Evolutionary conservation across 2,113 vertebrate species (phyloP).

Genomic region (Lepisosteus osseus): DNA sequence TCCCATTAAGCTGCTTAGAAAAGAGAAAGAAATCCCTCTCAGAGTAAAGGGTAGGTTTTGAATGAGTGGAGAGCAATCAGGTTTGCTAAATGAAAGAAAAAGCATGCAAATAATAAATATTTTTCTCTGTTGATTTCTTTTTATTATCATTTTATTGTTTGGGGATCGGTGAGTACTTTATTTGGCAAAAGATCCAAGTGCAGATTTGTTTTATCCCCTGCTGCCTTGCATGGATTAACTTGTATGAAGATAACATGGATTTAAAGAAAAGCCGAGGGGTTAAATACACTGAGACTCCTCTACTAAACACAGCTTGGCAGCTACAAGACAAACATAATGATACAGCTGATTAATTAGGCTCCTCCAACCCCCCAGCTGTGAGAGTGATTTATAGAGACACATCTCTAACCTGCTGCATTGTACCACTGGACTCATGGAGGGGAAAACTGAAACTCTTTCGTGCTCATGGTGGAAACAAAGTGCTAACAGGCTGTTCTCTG

Average conservation of each 20-base stretch:
- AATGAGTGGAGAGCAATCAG: background rate
- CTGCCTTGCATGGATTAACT: conserved; percentile 25
- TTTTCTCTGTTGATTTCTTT: conserved; percentile 5
- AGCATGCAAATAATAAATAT: background rate
- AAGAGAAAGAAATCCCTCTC: background rate
- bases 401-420: conserved; percentile 76
- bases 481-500: conserved; percentile 70
- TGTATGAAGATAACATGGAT: conserved; percentile 27
- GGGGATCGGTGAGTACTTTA: conserved; percentile 5
- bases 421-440: conserved; percentile 77
- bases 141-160: background rate
- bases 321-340: conserved; percentile 83
- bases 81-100: background rate
- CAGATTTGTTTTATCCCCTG: conserved; percentile 22
- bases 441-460: conserved; percentile 55
- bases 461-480: conserved; percentile 56
- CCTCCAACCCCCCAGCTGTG: conserved; percentile 71
- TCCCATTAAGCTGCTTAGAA: background rate
- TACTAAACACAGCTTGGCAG: conserved; percentile 75
- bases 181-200: conserved; percentile 20
- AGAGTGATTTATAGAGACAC: conserved; percentile 81
- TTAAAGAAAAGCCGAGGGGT: conserved; percentile 61
- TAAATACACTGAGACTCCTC: conserved; percentile 70
- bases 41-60: background rate
- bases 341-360: conserved; percentile 82